Percentiles rank a stretch among this genome's conserved stretches.
Evolutionary conservation across 53 echinoderm and acorn worm species (phyloP).

Genomic region (Stichopus horrens): DNA sequence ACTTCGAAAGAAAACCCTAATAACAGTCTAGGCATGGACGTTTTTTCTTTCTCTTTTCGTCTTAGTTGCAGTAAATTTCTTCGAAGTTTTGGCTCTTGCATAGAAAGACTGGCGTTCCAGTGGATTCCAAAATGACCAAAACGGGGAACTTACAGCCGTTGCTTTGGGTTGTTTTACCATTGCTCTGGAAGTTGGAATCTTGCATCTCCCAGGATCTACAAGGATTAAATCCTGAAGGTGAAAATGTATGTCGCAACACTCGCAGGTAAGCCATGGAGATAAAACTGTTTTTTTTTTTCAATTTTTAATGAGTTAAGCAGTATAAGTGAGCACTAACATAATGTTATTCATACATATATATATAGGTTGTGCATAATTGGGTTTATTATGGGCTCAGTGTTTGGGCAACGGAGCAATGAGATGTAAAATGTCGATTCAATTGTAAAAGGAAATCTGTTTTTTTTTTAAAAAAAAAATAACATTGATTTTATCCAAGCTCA

Average conservation of each 20-base stretch:
- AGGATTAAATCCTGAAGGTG: conserved; percentile 7
- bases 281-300: too few species aligned
- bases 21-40: background rate
- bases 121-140: background rate
- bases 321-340: too few species aligned
- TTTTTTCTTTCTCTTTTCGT: background rate
- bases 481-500: too few species aligned
- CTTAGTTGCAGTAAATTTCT: background rate
- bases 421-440: too few species aligned
- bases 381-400: too few species aligned
- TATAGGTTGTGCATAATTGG: too few species aligned
- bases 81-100: background rate
- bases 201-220: background rate
- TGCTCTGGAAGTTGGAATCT: background rate
- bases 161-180: background rate
- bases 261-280: background rate
- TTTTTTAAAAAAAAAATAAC: too few species aligned
- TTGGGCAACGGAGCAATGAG: too few species aligned
- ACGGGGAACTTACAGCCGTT: too few species aligned
- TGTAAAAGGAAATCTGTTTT: too few species aligned
- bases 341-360: too few species aligned
- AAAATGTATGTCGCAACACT: background rate
- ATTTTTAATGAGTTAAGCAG: too few species aligned
- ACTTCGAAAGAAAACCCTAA: background rate
- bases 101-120: background rate